Percentiles rank a stretch among this genome's conserved stretches.
Conservation (phyloP, 1,140 invertebrate species). For the Caenorhabditis briggsae region DNA sequence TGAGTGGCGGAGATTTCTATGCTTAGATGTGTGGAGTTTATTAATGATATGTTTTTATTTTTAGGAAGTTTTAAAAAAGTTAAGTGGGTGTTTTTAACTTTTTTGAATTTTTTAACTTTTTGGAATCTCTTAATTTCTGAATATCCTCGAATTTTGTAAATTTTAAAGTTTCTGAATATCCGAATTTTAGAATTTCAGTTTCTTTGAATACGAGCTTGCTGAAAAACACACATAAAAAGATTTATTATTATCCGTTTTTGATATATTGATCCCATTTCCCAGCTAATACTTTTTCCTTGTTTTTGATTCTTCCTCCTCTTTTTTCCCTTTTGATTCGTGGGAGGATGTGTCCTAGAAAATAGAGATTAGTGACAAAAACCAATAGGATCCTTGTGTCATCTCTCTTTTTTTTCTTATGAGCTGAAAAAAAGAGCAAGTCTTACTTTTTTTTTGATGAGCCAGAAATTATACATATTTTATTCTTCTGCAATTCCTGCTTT, state of each 20-base stretch:
- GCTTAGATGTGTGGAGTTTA: too few relatives aligned
- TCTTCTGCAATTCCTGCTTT: too few relatives aligned
- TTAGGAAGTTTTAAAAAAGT: too few relatives aligned
- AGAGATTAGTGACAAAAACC: neutral
- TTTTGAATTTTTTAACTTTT: too few relatives aligned
- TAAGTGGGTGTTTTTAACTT: too few relatives aligned
- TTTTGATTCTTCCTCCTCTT: neutral
- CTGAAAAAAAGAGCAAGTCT: neutral
- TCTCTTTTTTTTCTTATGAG: neutral
- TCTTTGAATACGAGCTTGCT: too few relatives aligned
- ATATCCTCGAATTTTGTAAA: too few relatives aligned
- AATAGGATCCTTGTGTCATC: neutral
- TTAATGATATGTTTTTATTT: too few relatives aligned
- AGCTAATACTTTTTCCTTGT: neutral
- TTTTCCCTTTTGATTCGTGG: neutral
- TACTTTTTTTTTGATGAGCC: neutral
- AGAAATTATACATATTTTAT: too few relatives aligned
- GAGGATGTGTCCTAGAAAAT: conserved; percentile 6
- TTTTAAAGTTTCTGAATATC: too few relatives aligned
- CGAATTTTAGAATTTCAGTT: neutral
- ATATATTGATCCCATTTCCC: neutral
- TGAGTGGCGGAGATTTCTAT: too few relatives aligned
- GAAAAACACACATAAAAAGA: neutral
- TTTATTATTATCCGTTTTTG: neutral
- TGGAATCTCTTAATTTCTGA: too few relatives aligned